These are phyloP conservation scores for Anguilla obscura DNA, from an alignment of 2,797 vertebrate species.

Conservation along the genomic window DNA sequence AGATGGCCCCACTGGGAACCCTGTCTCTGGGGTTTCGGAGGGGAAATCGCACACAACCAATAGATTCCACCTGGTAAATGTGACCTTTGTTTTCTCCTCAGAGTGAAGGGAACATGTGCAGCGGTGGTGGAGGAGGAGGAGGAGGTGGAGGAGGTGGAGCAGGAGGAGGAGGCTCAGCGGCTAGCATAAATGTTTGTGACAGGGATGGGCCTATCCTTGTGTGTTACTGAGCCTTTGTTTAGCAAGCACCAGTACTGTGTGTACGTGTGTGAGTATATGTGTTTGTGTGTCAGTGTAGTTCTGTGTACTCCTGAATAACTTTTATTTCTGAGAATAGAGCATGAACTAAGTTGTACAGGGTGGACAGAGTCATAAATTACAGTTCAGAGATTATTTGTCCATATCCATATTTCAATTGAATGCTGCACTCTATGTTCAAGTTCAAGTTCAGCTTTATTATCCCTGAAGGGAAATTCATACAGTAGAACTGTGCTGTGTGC, in stretches of 20 bases:
- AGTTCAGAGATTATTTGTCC: no score
- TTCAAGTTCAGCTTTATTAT: no score
- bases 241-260: background rate
- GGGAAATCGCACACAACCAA: conserved; percentile 63
- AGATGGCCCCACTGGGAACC: background rate
- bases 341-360: background rate
- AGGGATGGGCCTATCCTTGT: background rate
- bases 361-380: no score
- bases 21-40: conserved; percentile 24
- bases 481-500: no score
- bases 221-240: background rate
- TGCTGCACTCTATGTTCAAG: no score
- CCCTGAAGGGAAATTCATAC: no score
- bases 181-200: conserved; percentile 56
- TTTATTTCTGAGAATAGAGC: background rate
- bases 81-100: conserved; percentile 63
- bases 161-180: conserved; percentile 46
- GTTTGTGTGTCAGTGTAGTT: background rate
- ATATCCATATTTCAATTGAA: no score
- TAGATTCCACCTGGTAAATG: conserved; percentile 68
- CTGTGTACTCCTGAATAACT: background rate
- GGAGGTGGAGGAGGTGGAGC: conserved; percentile 28
- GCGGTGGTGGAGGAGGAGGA: conserved; percentile 21
- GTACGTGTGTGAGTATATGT: background rate
- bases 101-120: conserved; percentile 46